Evolutionary conservation across 2,888 invertebrate genomes (phyloP), one percentile per base, ranked within the genome.

Genomic region (Drosophila siamana): DNA sequence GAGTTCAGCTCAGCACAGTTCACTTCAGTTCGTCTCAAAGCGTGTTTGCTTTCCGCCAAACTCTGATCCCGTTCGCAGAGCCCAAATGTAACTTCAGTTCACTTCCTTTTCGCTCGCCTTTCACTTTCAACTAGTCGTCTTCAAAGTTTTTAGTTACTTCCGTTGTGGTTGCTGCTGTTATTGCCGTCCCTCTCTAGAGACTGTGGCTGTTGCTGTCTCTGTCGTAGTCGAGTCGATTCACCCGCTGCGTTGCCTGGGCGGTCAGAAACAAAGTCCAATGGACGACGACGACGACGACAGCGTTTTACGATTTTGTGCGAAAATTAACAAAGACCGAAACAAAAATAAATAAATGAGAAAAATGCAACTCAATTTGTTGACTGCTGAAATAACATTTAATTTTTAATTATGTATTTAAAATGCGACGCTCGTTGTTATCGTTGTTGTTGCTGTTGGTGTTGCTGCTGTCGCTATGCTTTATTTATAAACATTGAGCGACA

Each of bases 331-430:
- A 48, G 9, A 16, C 9, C 36, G 11, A 47, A 46, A 33, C 3
- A 9, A 56, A 67, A 52, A 54, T 64, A 64, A 75, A 65, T 68
- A 60, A 57, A 30, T 30, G 30, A 64, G 71, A 65, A 66, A 60
- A 57, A 30, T 30, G 30, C 30, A 65, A 70, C 44, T 40, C 54
- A 75, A 67, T 64, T 63, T 68, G n/a, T 5, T 33, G 33, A 33
- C 38, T 40, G 64, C 51, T 43, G 63, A 82, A 84, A 84, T 51
- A 70, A 69, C 63, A 62, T 72, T 64, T 66, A 63, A 85, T 67
- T 70, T 78, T 87, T 85, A 75, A 86, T 81, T 80, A 73, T 77
- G 69, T 66, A 69, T 86, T 86, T 66, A 67, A 84, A 77, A 50
- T 56, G 67, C 56, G 19, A n/a, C 11, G 8, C 7, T 28, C 19